phyloP scores from a whole-genome alignment of 2,113 vertebrate species.

The Hyperopisus bebe region DNA sequence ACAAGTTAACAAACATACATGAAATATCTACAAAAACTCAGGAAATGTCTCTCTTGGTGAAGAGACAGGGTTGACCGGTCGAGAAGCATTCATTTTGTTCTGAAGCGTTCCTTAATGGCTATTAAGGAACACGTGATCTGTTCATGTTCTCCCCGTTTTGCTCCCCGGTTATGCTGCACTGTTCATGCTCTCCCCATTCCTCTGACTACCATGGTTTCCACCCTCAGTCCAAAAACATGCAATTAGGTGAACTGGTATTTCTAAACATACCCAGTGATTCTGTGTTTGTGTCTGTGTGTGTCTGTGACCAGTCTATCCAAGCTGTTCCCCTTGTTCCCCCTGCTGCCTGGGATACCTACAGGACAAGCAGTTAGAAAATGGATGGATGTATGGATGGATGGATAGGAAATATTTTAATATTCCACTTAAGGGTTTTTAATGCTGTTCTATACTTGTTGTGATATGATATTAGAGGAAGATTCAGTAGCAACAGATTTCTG shows the following conservation, averaged over 20 bases:
- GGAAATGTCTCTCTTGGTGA: background rate
- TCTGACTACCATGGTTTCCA: background rate
- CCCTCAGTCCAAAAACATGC: background rate
- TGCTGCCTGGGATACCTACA: background rate
- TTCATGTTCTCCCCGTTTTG: too few relatives aligned
- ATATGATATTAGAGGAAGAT: background rate
- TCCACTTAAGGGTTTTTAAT: background rate
- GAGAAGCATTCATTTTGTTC: background rate
- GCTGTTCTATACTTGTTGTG: background rate
- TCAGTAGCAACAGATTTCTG: background rate
- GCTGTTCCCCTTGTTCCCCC: background rate
- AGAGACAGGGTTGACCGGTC: background rate
- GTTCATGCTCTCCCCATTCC: background rate
- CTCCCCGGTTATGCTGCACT: too few relatives aligned
- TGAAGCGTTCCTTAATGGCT: background rate
- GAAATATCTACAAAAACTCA: background rate
- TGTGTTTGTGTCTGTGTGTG: background rate
- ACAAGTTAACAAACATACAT: background rate
- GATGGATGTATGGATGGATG: background rate
- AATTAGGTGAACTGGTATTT: background rate
- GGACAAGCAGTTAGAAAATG: background rate
- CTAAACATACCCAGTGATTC: background rate
- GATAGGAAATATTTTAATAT: background rate
- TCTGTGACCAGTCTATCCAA: background rate
- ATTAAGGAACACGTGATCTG: background rate